Base-by-base conservation (phyloP, 2,888 invertebrate genomes). In the Zonitis immaculata region DNA sequence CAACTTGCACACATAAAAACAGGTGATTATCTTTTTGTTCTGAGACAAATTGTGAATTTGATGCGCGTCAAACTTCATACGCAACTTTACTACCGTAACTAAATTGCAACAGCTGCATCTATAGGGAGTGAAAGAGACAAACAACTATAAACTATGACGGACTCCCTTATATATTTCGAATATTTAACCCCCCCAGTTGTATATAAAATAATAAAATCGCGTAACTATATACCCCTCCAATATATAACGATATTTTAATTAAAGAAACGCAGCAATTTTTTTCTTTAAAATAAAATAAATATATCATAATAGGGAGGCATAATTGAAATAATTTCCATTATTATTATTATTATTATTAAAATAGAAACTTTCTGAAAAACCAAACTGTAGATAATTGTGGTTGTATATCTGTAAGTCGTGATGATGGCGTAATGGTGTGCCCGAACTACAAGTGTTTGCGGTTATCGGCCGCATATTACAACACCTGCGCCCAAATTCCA, bases 1-100 rank as follows among this genome's bases (percentile, higher is more conserved):
- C n/a, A n/a, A 51, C 60, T 63, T 64, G 66, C 67, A 69, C 67
- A 70, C n/a, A n/a, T n/a, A n/a, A n/a, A n/a, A 70, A 71, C 72
- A 72, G 71, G 72, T 72, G 71, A 72, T 71, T 69, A 69, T 67
- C 67, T 60, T 67, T n/a, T 71, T 69, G 69, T 70, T 67, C 69
- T 68, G 68, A 59, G 68, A 71, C 71, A 70, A 71, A 72, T 72
- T 70, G 69, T 63, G 64, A 68, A 70, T 72, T 70, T 69, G 71
- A 70, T 64, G 67, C 69, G 68, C 70, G 69, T 69, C 67, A 69
- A 60, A 65, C 59, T 69, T 66, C 63, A 63, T 65, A 67, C 66
- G 65, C 63, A 64, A 65, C 65, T 64, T 64, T 60, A 62, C 62
- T 62, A 59, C 69, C 64, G 69, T 72, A 68, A 72, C 72, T 69